These are phyloP conservation scores for Sparus aurata DNA, from an alignment of 2,797 vertebrate genomes.

Conservation along the genomic window DNA sequence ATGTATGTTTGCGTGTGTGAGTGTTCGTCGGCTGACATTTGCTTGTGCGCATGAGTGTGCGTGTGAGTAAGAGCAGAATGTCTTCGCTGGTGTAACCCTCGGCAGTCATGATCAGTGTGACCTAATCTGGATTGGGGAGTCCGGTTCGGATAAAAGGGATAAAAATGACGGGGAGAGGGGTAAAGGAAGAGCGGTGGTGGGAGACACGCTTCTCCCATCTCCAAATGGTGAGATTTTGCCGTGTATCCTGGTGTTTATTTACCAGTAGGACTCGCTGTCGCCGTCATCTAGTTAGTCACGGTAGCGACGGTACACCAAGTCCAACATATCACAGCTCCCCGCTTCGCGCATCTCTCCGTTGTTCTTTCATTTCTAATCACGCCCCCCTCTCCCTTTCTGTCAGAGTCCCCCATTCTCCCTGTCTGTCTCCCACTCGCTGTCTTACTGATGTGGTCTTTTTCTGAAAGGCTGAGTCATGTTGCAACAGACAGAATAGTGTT, in stretches of 20 bases:
- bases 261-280: constrained; percentile 45
- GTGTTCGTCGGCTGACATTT: constrained; percentile 52
- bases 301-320: constrained; percentile 45
- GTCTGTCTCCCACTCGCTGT: constrained; percentile 64
- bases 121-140: constrained; percentile 55
- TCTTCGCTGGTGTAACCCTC: constrained; percentile 21
- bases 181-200: constrained; percentile 60
- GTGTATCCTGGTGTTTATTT: constrained; percentile 61
- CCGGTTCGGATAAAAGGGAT: constrained; percentile 57
- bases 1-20: constrained; percentile 43
- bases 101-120: constrained; percentile 42
- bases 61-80: not conserved
- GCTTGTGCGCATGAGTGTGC: constrained; percentile 21
- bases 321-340: constrained; percentile 57
- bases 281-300: constrained; percentile 70
- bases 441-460: constrained; percentile 53
- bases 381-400: constrained; percentile 51
- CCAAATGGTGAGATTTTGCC: constrained; percentile 55
- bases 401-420: constrained; percentile 44
- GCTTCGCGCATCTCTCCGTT: constrained; percentile 49
- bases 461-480: constrained; percentile 76
- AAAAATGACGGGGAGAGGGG: constrained; percentile 47
- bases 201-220: constrained; percentile 50
- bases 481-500: constrained; percentile 63
- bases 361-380: constrained; percentile 67